Conservation (phyloP, 2,113 vertebrate genomes). For the Motacilla alba region DNA sequence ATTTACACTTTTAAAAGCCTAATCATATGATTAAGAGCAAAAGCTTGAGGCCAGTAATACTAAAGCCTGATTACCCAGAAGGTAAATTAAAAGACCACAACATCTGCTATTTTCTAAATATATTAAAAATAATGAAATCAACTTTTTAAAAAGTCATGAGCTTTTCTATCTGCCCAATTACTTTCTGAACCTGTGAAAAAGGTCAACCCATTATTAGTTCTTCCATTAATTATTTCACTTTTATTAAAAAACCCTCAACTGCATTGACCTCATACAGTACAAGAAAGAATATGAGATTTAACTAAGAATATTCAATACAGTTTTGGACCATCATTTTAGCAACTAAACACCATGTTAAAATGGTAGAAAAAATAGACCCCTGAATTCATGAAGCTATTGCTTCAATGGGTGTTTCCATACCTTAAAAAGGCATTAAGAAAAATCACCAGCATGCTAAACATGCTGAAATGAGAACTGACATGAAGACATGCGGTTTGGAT, state of each 20-base stretch:
- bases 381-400: not conserved
- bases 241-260: accelerated
- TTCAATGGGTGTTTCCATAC: not conserved
- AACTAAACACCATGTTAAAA: not conserved
- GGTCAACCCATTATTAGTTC: not conserved
- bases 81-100: not conserved
- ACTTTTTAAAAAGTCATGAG: not conserved
- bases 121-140: not conserved
- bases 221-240: not conserved
- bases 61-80: not conserved
- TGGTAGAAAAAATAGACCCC: not conserved
- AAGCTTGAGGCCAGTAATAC: not conserved
- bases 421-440: not conserved
- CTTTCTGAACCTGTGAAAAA: not conserved
- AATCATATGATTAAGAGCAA: not conserved
- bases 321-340: not conserved
- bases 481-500: not conserved
- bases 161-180: not conserved
- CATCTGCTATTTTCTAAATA: not conserved
- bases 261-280: not conserved
- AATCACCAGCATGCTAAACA: not conserved
- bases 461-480: not conserved
- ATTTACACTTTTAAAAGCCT: not conserved
- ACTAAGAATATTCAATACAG: not conserved
- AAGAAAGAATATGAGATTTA: not conserved